A percentile compares a stretch with the other conserved stretches of the same genome.
Conservation (phyloP, 2,113 vertebrate species). For the Lepus timidus region DNA sequence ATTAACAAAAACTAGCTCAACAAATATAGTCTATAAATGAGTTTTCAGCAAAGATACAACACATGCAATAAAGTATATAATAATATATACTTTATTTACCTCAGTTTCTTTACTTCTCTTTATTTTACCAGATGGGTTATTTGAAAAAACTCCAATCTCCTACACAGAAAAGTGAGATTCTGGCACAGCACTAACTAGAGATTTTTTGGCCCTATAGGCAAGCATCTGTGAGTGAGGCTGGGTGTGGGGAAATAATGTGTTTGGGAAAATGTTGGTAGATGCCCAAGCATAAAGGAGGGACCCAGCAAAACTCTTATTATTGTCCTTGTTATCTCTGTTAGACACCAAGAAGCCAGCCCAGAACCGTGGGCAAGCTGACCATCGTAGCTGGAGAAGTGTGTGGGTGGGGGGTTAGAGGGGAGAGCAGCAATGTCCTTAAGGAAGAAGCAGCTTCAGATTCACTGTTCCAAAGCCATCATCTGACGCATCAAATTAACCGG, state of each 20-base stretch:
- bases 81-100: conserved; percentile 61
- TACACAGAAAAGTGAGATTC: conserved; percentile 60
- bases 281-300: not conserved
- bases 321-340: not conserved
- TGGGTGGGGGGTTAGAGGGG: no score
- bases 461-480: not conserved
- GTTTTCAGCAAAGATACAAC: not conserved
- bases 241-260: not conserved
- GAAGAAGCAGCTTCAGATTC: not conserved
- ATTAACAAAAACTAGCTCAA: not conserved
- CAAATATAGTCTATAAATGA: not conserved
- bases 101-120: conserved; percentile 68
- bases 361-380: not conserved
- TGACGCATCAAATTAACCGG: not conserved
- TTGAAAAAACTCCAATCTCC: conserved; percentile 69
- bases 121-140: conserved; percentile 65
- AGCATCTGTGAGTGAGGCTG: conserved; percentile 51
- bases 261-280: not conserved
- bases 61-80: conserved; percentile 10
- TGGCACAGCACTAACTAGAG: conserved; percentile 40
- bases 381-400: not conserved
- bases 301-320: not conserved
- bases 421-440: not conserved
- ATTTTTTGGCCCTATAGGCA: conserved; percentile 57
- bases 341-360: not conserved